Evolutionary conservation across 2,888 invertebrate species (phyloP), one percentile per base, ranked within the genome.

Genomic region (Sphaerophoria taeniata): DNA sequence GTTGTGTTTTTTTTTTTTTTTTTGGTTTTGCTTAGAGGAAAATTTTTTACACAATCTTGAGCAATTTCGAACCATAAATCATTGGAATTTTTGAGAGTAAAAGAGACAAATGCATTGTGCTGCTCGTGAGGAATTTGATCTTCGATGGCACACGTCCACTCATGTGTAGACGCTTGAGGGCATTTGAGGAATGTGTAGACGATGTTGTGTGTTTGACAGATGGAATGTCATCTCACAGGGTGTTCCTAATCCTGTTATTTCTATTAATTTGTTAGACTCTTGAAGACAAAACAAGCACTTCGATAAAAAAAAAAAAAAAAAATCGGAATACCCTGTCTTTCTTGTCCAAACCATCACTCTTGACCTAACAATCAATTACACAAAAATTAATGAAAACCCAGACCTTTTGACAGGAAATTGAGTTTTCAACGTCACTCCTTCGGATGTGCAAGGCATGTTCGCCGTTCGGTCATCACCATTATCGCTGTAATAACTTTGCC

Each of bases 361-460:
- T 11, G 12, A 9, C 12, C 6, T 39, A 43, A 63, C 70, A 74
- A 71, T 83, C 83, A 78, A 71, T 83, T 83, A 78, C 69, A 58
- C 70, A 36, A 73, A 73, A 83, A 78, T 65, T 74, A 74, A 70
- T 74, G 78, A 74, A 71, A 73, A 63, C 70, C 77, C 63, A 56
- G 72, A 81, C 56, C 53, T 43, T 55, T 53, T 63, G 78, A 74
- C 78, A 78, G 83, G 78, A 78, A 78, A 74, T 78, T 74, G 74
- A 78, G 77, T 71, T 74, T 73, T 78, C 79, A 79, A 69, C 73
- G 58, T 71, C 47, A 39, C 33, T 56, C 39, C 24, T 16, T n/a
- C 24, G 14, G 45, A 49, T 12, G 69, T 3, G 16, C 33, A 36
- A 80, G 69, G 53, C 60, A 39, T 24, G 11, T 67, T 43, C n/a